Conservation (phyloP, 2,888 invertebrate species). For the Parascotia fuliginaria region DNA sequence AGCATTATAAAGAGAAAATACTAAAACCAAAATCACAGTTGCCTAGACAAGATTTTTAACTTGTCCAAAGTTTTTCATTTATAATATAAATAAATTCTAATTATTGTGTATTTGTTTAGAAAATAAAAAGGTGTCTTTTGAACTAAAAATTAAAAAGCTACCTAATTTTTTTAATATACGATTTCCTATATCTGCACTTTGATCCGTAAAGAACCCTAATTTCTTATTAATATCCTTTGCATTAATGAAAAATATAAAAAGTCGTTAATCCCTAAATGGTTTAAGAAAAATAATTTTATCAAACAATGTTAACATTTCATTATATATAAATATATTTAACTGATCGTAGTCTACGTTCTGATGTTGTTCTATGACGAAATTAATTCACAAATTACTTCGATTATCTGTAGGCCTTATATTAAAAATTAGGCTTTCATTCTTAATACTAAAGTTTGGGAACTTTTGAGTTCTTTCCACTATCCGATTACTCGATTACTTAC, state of each 20-base stretch:
- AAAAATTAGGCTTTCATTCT: constrained; percentile 76
- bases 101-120: constrained; percentile 63
- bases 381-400: constrained; percentile 55
- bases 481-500: constrained; percentile 47
- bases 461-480: constrained; percentile 35
- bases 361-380: constrained; percentile 49
- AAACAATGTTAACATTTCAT: constrained; percentile 79
- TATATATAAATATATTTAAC: constrained; percentile 75
- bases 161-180: constrained; percentile 71
- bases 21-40: constrained; percentile 85
- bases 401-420: constrained; percentile 79
- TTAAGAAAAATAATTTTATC: constrained; percentile 82
- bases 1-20: constrained; percentile 73
- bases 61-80: constrained; percentile 72
- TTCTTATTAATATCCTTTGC: constrained; percentile 80
- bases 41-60: constrained; percentile 78
- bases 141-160: constrained; percentile 72
- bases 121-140: constrained; percentile 75
- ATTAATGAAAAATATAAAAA: constrained; percentile 83
- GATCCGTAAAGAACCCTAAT: constrained; percentile 63
- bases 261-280: constrained; percentile 79
- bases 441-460: constrained; percentile 51
- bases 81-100: constrained; percentile 79
- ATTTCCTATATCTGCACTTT: constrained; percentile 64
- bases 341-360: constrained; percentile 60